Base-by-base conservation (phyloP, 2,888 invertebrate species). In the Perithous albicinctus region DNA sequence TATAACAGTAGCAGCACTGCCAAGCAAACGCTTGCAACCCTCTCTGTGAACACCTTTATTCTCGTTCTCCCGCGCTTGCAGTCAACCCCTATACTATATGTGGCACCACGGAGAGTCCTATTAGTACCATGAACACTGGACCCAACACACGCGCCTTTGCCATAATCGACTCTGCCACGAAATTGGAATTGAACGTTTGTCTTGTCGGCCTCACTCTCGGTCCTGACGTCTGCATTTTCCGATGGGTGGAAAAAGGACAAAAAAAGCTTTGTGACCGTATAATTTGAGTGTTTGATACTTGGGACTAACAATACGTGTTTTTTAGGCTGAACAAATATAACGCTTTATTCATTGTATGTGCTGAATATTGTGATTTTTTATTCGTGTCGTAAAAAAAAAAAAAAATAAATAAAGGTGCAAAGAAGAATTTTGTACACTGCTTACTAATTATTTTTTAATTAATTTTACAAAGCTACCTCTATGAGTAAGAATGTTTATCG, bases 1-100 rank as follows among this genome's bases (percentile, higher is more conserved):
- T 85, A 80, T 67, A 51, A 78, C 79, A 59, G 75, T 78, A 69
- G 75, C 84, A 78, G 81, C 86, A 81, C 78, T 66, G 56, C 77
- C 77, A 59, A n/a, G 77, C 80, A 74, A 76, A 61, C 75, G 70
- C 7, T 59, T 8, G 32, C 75, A 66, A 18, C 72, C 75, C 70
- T 75, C 66, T 75, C 72, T 41, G 61, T 66, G 59, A 48, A 63
- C 46, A 23, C 43, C 67, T 51, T 54, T 12, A 35, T 35, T 67
- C 63, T 46, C 61, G 61, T 32, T 64, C 67, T 80, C n/a, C n/a
- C 59, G 72, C 81, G 72, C 67, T 80, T 51, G 70, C 80, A 83
- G 84, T 86, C 51, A 54, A 51, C 48, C 64, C 8, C 35, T 48
- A 3, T 26, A 46, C 41, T 43, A 46, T 26, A 43, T n/a, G 8